These are phyloP conservation scores for Paracentrotus lividus DNA, from an alignment of 53 echinoderm and acorn worm genomes.

Conservation along the genomic window DNA sequence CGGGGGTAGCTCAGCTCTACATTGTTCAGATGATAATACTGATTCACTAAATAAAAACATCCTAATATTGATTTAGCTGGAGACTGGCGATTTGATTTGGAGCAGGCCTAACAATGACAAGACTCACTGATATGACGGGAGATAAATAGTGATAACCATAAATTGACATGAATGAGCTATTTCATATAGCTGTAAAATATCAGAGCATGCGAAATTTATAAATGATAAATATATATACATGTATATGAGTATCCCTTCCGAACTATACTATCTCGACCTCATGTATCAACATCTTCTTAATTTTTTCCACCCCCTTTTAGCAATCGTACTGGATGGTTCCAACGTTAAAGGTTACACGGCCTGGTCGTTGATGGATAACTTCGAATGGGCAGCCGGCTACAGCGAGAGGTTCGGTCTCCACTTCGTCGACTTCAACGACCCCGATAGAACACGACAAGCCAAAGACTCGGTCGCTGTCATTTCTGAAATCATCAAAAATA, in stretches of 20 bases:
- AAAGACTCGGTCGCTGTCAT: slow-evolving; percentile 78
- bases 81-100: no score
- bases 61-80: no score
- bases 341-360: slow-evolving; percentile 93
- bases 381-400: slow-evolving; percentile 91
- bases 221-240: no score
- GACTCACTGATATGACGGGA: no score
- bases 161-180: no score
- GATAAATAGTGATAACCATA: no score
- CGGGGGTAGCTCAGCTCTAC: not conserved
- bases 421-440: slow-evolving; percentile 88
- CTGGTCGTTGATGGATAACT: slow-evolving; percentile 96
- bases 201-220: no score
- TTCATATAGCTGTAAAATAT: no score
- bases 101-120: no score
- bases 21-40: no score
- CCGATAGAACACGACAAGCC: slow-evolving; percentile 72
- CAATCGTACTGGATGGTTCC: slow-evolving; percentile 81
- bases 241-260: not conserved
- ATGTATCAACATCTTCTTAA: not conserved
- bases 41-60: no score
- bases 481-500: slow-evolving; percentile 77
- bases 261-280: not conserved
- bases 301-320: slow-evolving; percentile 48
- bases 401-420: slow-evolving; percentile 91